These are phyloP conservation scores for Hoplostethus atlanticus DNA, from an alignment of 2,797 vertebrate genomes.

Conservation along the genomic window DNA sequence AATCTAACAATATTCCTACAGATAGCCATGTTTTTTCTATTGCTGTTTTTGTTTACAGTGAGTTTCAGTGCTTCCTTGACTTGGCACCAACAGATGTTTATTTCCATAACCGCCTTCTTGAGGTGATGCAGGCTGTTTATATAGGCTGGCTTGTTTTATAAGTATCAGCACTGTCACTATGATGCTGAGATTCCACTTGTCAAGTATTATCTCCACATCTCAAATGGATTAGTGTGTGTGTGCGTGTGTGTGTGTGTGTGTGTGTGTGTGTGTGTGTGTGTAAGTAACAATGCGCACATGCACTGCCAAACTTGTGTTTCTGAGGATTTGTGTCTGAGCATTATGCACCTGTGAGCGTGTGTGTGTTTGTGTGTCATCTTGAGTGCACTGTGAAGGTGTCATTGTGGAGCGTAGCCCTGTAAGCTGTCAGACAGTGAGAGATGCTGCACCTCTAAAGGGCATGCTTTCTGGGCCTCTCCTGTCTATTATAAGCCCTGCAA, in stretches of 20 bases:
- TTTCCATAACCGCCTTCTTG: constrained; percentile 56
- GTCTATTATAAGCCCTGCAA: constrained; percentile 84
- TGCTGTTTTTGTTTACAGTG: constrained; percentile 51
- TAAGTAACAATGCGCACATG: constrained; percentile 24
- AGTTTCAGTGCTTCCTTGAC: constrained; percentile 51
- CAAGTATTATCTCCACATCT: constrained; percentile 66
- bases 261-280: constrained; percentile 11
- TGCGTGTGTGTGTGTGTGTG: constrained; percentile 8
- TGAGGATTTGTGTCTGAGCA: constrained; percentile 47
- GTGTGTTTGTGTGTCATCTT: constrained; percentile 76
- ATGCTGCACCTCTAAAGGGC: constrained; percentile 82
- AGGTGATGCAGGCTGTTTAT: constrained; percentile 67
- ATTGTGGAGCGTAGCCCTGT: constrained; percentile 78
- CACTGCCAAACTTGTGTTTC: constrained; percentile 66
- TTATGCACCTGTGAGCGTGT: constrained; percentile 69
- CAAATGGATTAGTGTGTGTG: constrained; percentile 58
- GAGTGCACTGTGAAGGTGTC: constrained; percentile 80
- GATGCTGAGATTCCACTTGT: constrained; percentile 71
- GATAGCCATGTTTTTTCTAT: constrained; percentile 46
- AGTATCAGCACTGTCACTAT: constrained; percentile 69
- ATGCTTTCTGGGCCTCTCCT: constrained; percentile 79
- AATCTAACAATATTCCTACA: constrained; percentile 61
- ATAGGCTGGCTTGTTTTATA: constrained; percentile 67
- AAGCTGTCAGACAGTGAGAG: constrained; percentile 84
- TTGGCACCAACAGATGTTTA: constrained; percentile 72